Evolutionary conservation across 1,140 invertebrate species (phyloP).

Genomic region (Muscidifurax raptorellus): DNA sequence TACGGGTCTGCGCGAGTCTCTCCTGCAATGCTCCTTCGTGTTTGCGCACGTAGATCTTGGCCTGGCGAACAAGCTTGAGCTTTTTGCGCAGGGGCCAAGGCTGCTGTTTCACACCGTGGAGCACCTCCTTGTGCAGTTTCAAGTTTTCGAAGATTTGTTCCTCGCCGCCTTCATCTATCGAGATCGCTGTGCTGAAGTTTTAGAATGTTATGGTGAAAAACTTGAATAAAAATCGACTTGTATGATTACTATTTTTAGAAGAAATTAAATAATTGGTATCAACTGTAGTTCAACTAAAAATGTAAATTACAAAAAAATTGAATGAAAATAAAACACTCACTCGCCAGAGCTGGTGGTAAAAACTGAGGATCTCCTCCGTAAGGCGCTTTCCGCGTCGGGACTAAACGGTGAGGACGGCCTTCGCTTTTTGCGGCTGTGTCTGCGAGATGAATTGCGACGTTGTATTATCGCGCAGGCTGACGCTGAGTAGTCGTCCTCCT

Average conservation of each 20-base stretch:
- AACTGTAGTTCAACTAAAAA: too few species aligned
- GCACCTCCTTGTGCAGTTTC: slow-evolving; percentile 93
- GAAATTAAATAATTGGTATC: too few species aligned
- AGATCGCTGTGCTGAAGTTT: slow-evolving; percentile 81
- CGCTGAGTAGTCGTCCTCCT: slow-evolving; percentile 87
- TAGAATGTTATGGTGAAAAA: not conserved
- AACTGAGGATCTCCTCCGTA: slow-evolving; percentile 84
- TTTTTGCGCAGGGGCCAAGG: slow-evolving; percentile 93
- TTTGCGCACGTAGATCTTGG: slow-evolving; percentile 89
- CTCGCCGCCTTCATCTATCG: slow-evolving; percentile 84
- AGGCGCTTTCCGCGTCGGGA: slow-evolving; percentile 69
- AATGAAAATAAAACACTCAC: slow-evolving; percentile 75
- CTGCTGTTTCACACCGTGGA: slow-evolving; percentile 91
- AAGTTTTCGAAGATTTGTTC: slow-evolving; percentile 95
- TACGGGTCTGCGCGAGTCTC: slow-evolving; percentile 89
- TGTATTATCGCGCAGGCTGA: slow-evolving; percentile 89
- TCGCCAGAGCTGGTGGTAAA: slow-evolving; percentile 91
- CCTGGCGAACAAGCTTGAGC: slow-evolving; percentile 88
- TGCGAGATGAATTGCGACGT: slow-evolving; percentile 80
- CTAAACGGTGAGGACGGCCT: slow-evolving; percentile 84
- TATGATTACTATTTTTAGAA: not conserved
- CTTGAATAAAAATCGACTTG: not conserved
- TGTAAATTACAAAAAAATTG: not conserved
- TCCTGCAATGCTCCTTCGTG: slow-evolving; percentile 94
- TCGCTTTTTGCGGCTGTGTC: slow-evolving; percentile 78